Evolutionary conservation across 1,140 invertebrate species (phyloP), one percentile per base, ranked within the genome.

Genomic region (Drosophila auraria): DNA sequence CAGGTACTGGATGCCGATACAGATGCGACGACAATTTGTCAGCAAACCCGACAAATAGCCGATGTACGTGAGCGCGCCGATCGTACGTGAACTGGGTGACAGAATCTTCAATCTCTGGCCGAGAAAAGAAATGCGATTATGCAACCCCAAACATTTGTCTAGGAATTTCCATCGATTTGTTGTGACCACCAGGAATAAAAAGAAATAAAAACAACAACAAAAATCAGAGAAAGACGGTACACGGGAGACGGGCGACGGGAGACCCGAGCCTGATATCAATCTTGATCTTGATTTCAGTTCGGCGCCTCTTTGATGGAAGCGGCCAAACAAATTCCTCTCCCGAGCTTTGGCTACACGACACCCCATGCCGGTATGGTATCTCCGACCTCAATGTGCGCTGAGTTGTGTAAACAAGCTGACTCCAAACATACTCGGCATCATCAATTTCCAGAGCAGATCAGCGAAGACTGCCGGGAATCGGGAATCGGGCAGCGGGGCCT

Each of bases 351-450:
- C 76, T 79, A 73, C 59, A 59, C 60, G 68, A 61, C 58, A 65
- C 66, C 66, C 66, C 66, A 80, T 54, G 69, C 49, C 51, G 68
- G 54, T 64, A 59, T 62, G 54, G 54, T 40, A 40, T 57, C 54
- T 57, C 69, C 87, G 87, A 91, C 87, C 87, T 83, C 87, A 80
- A 91, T 91, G 87, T 91, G 89, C 87, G 87, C 83, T 91, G 87
- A 91, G 91, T 91, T 91, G 87, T 91, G 87, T 91, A 91, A 91
- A 91, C 87, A 91, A 91, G 87, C 87, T 91, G 87, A 91, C 87
- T 91, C 87, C 86, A 90, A 87, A 90, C 87, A 90, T 90, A 90
- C 86, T 49, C 82, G 86, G 80, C 87, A 83, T 91, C 87, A 91
- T 91, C 87, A 91, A 91, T 91, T 91, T 90, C 80, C 66, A 62